These are phyloP conservation scores for Vulpes ferrilata DNA, from an alignment of 2,113 vertebrate species.

Conservation along the genomic window DNA sequence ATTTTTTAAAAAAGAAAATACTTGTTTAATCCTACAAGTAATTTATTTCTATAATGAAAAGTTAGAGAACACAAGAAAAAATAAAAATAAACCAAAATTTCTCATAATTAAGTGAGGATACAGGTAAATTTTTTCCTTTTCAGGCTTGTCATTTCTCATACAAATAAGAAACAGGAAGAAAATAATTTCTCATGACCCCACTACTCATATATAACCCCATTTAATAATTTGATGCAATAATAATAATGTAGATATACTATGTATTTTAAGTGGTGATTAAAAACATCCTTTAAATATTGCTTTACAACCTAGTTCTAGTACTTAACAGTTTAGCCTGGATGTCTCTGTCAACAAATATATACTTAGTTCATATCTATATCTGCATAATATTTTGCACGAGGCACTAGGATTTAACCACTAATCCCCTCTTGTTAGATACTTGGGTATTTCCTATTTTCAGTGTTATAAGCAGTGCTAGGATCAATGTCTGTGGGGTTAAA, in stretches of 20 bases:
- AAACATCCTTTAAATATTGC: conserved; percentile 23
- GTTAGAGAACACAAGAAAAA: conserved; percentile 24
- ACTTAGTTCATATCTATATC: neutral
- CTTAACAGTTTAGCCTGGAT: neutral
- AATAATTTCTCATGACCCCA: neutral
- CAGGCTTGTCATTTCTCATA: neutral
- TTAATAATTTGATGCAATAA: neutral
- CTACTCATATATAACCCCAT: neutral
- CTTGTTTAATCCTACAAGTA: neutral
- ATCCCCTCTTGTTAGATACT: conserved; percentile 23
- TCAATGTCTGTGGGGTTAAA: neutral
- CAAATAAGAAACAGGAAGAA: conserved; percentile 33
- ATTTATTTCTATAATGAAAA: conserved; percentile 37
- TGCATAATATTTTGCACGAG: neutral
- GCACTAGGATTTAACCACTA: neutral
- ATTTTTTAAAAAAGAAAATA: neutral
- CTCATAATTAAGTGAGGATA: neutral
- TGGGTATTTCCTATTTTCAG: neutral
- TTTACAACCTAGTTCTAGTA: neutral
- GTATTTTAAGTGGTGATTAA: neutral
- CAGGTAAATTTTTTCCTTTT: conserved; percentile 6
- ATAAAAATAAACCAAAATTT: conserved; percentile 18
- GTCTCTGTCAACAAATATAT: neutral
- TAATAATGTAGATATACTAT: neutral
- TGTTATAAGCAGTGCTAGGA: neutral